These are phyloP conservation scores for Drepana falcataria DNA, from an alignment of 2,888 invertebrate species.

Conservation along the genomic window DNA sequence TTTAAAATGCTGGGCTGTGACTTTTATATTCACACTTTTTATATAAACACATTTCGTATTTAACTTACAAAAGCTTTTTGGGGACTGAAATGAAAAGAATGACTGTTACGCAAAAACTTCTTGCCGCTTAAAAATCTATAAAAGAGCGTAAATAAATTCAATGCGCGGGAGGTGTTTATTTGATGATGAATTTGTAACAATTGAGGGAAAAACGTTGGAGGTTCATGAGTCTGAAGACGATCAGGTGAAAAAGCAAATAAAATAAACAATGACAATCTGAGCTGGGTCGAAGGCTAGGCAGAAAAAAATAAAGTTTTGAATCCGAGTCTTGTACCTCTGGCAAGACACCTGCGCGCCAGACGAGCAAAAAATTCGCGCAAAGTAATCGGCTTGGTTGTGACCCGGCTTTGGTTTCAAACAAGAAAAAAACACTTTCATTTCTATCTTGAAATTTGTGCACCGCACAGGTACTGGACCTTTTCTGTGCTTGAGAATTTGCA, in stretches of 20 bases:
- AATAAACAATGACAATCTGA: constrained; percentile 48
- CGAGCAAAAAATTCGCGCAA: constrained; percentile 59
- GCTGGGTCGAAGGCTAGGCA: constrained; percentile 45
- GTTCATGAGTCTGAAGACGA: constrained; percentile 26
- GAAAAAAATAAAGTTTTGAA: constrained; percentile 45
- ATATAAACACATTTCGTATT: no score
- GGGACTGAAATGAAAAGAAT: neutral
- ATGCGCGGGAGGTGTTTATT: neutral
- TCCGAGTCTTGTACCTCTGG: constrained; percentile 34
- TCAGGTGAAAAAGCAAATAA: constrained; percentile 44
- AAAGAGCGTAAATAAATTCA: neutral
- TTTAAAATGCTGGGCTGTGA: no score
- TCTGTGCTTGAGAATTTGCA: no score
- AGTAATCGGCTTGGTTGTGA: constrained; percentile 26
- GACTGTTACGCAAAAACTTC: neutral
- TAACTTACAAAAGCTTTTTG: no score
- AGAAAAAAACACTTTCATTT: constrained; percentile 39
- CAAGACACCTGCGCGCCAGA: constrained; percentile 66
- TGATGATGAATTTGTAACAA: neutral
- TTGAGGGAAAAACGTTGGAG: constrained; percentile 13
- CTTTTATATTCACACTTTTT: no score
- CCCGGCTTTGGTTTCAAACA: constrained; percentile 29
- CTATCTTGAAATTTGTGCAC: constrained; percentile 24
- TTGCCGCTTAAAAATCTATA: neutral
- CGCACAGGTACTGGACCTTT: constrained; percentile 3